Base-by-base conservation (phyloP, 2,888 invertebrate genomes). In the Chymomyza amoena region DNA sequence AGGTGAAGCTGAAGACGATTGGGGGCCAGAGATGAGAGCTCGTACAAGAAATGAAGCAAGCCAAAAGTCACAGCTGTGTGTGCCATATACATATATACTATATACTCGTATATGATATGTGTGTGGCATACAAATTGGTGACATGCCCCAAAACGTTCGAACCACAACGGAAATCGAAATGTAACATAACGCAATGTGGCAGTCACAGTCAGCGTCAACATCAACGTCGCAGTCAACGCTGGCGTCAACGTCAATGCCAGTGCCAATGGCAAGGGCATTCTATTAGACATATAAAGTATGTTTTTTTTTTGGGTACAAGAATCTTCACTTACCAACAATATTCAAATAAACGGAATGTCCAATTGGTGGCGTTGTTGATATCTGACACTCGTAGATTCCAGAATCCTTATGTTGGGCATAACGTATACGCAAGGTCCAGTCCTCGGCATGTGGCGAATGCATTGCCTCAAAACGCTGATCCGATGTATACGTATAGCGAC, bases 331-430 rank as follows among this genome's bases (percentile, higher is more conserved):
- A 97, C 97, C 97, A 75, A 97, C 96, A 89, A 97, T 96, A 80
- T 94, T 96, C 74, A 97, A 94, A 90, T 94, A 95, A 68, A 97
- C 95, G 28, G 95, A 95, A 91, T 96, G 96, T 56, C 97, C 96
- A 63, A 96, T 95, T 70, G 97, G 97, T 64, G 97, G 97, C 75
- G 97, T 97, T 64, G 97, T 97, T 81, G 96, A 96, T 91, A 97
- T 96, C 93, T 97, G 97, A 91, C 97, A 97, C 93, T 97, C 97
- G 92, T 97, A 97, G 87, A 96, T 94, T 52, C 96, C 96, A 2
- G 95, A 94, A 90, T 96, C 96, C 87, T 95, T 94, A 73, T 94
- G 93, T 90, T 95, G 95, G 7, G 95, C 94, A 91, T 95, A 95
- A 73, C 95, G 93, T 90, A 95, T 95, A 88, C 95, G 94, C 70